These are phyloP conservation scores for Cyprinella venusta DNA, from an alignment of 2,797 vertebrate species.

Conservation along the genomic window DNA sequence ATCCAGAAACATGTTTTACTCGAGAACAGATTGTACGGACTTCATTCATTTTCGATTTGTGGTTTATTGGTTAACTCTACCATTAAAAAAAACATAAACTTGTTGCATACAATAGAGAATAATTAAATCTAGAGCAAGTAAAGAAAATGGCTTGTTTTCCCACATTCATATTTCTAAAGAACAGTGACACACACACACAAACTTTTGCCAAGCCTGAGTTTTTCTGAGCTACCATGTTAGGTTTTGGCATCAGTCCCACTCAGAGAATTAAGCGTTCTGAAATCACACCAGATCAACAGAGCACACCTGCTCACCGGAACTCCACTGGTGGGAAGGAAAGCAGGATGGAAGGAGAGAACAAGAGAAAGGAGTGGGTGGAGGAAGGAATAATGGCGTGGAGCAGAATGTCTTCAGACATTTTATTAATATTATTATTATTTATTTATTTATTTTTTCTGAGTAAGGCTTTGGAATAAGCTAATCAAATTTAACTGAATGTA, in stretches of 20 bases:
- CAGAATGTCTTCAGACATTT: not conserved
- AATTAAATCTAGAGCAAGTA: not conserved
- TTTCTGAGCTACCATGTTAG: conserved; percentile 40
- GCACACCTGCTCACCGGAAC: conserved; percentile 65
- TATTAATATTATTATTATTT: no score
- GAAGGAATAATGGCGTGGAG: conserved; percentile 17
- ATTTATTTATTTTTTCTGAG: not conserved
- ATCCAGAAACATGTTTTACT: no score
- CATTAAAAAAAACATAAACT: not conserved
- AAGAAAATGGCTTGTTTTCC: not conserved
- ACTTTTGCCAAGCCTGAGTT: conserved; percentile 24
- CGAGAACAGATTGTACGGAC: not conserved
- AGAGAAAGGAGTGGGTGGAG: conserved; percentile 15
- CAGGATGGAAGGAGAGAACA: conserved; percentile 6
- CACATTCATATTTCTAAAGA: conserved; percentile 16
- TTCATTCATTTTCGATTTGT: not conserved
- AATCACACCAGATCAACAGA: conserved; percentile 51
- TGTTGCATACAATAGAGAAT: not conserved
- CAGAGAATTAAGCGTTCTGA: conserved; percentile 61
- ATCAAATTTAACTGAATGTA: not conserved
- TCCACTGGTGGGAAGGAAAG: conserved; percentile 31
- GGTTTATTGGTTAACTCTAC: not conserved
- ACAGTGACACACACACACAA: conserved; percentile 5
- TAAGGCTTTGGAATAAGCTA: not conserved
- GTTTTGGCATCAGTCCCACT: conserved; percentile 52